Conservation (phyloP, 37 sponge, comb jelly and placozoan species). For the Haliclona indistincta region DNA sequence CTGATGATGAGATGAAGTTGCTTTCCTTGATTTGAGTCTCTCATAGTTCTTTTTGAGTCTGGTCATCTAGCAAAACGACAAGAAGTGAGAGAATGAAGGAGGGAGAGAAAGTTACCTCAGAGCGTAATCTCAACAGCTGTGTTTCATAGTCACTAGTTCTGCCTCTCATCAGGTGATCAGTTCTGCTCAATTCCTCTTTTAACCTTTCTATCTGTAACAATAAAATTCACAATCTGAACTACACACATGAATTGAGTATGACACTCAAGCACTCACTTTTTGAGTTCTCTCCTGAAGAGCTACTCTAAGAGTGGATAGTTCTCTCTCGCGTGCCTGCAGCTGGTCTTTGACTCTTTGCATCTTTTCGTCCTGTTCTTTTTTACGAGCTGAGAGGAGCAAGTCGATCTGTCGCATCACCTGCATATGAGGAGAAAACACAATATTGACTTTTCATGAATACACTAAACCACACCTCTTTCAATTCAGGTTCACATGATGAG, state of each 20-base stretch:
- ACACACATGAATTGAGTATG: neutral
- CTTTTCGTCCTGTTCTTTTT: neutral
- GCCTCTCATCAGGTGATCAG: neutral
- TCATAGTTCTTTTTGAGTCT: constrained; percentile 36
- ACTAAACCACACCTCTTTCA: constrained; percentile 43
- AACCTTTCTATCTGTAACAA: constrained; percentile 12
- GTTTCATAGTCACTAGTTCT: constrained; percentile 26
- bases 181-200: neutral
- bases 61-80: no score
- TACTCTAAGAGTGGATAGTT: neutral
- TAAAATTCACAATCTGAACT: neutral
- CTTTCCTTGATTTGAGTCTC: constrained; percentile 16
- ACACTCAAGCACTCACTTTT: neutral
- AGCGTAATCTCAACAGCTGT: constrained; percentile 26
- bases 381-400: neutral
- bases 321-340: neutral
- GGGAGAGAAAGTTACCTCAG: constrained; percentile 20
- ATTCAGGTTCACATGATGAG: constrained; percentile 74
- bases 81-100: no score
- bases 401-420: neutral
- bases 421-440: neutral
- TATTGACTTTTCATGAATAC: neutral
- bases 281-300: neutral
- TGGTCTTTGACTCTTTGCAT: neutral
- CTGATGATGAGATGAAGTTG: neutral